Percentiles rank a stretch among this genome's conserved stretches.
These are phyloP conservation scores for Montipora foliosa DNA, from an alignment of 64 coral and sea anemone genomes.

Conservation along the genomic window DNA sequence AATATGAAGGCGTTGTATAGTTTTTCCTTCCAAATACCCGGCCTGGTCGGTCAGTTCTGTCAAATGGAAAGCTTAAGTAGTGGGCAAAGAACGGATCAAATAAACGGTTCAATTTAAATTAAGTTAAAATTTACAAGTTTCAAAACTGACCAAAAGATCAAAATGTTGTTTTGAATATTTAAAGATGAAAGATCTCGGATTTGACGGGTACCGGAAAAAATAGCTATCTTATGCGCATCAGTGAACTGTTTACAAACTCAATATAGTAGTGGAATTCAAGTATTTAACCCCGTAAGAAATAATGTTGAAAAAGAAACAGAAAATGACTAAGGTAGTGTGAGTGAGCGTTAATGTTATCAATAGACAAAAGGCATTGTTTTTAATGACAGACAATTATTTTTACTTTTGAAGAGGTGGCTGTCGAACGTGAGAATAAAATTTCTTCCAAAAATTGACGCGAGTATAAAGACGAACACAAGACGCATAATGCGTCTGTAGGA, in stretches of 20 bases:
- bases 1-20: too few species aligned
- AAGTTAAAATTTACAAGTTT: background rate
- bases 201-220: constrained; percentile 20
- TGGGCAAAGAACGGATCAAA: background rate
- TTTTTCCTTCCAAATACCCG: background rate
- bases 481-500: too few species aligned
- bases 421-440: too few species aligned
- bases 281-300: background rate
- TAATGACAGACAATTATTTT: background rate
- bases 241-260: background rate
- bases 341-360: background rate
- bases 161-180: constrained; percentile 54
- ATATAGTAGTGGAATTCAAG: background rate
- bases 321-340: background rate
- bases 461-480: too few species aligned
- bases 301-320: background rate
- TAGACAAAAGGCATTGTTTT: background rate
- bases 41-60: too few species aligned
- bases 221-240: background rate
- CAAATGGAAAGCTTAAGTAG: too few species aligned
- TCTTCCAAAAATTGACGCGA: too few species aligned
- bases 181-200: constrained; percentile 10
- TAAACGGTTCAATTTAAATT: background rate
- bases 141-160: background rate
- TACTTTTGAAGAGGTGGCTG: too few species aligned